Evolutionary conservation across 2,797 vertebrate species (phyloP).

Genomic region (Jordanella pulchra): DNA sequence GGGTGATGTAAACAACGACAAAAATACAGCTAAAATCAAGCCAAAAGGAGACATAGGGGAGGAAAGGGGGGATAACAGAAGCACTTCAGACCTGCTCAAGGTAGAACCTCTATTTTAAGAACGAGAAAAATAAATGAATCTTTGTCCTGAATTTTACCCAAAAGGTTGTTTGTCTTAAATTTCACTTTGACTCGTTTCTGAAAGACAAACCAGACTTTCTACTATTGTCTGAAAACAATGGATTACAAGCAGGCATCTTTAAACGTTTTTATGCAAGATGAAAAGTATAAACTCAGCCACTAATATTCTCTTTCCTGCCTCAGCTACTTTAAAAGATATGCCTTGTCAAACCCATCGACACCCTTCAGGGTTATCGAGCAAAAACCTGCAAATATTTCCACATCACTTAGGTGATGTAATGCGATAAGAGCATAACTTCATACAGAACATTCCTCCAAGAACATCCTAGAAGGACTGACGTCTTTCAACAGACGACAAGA

Average conservation of each 20-base stretch:
- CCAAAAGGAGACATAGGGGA: constrained; percentile 12
- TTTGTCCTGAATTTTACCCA: not conserved
- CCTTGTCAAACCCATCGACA: not conserved
- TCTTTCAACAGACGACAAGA: not conserved
- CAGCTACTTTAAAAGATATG: not conserved
- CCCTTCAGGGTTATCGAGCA: not conserved
- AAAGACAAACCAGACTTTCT: not conserved
- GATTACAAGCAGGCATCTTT: not conserved
- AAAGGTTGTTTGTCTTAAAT: not conserved
- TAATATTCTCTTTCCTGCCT: too few relatives aligned
- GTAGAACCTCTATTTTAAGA: constrained; percentile 67
- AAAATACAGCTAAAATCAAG: constrained; percentile 65
- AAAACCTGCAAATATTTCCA: not conserved
- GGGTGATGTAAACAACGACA: constrained; percentile 63
- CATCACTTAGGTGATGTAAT: not conserved
- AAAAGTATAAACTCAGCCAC: not conserved
- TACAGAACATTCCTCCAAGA: constrained; percentile 27
- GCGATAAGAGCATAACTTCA: constrained; percentile 1
- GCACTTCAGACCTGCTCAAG: constrained; percentile 57
- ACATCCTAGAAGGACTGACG: not conserved
- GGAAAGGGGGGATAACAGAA: constrained; percentile 29
- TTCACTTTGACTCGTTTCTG: not conserved
- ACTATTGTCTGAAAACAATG: not conserved
- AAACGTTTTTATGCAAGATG: not conserved
- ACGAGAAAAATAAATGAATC: constrained; percentile 50